Evolutionary conservation across 2,113 vertebrate species (phyloP).

Genomic region (Myiopsitta monachus): DNA sequence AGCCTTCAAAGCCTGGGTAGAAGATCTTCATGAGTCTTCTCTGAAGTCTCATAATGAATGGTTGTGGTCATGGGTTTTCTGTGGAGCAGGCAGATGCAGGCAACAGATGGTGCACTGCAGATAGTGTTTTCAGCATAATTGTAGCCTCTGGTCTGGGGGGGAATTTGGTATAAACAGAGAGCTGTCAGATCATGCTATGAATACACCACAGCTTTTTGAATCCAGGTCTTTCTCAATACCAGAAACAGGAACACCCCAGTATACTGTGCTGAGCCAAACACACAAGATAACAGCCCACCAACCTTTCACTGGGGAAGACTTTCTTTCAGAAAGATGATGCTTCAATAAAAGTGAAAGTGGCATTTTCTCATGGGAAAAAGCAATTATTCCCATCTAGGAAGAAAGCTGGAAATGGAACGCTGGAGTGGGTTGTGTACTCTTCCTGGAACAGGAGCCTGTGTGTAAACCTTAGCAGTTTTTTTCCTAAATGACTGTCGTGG

Average conservation of each 20-base stretch:
- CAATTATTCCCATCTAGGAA: neutral
- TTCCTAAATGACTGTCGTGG: neutral
- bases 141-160: neutral
- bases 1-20: neutral
- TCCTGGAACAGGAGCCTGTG: neutral
- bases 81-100: neutral
- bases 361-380: neutral
- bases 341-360: neutral
- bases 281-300: neutral
- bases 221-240: neutral
- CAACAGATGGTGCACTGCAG: neutral
- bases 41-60: neutral
- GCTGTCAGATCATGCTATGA: neutral
- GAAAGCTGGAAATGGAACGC: neutral
- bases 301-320: neutral
- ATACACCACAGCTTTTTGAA: neutral
- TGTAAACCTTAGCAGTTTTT: neutral
- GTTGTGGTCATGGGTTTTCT: neutral
- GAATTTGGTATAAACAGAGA: neutral
- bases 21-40: neutral
- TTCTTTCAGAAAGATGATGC: neutral
- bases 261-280: neutral
- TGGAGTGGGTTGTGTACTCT: neutral
- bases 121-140: neutral
- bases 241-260: neutral